Percentiles rank a stretch among this genome's conserved stretches.
phyloP scores from a whole-genome alignment of 2,797 vertebrate species.

The Luscinia luscinia region DNA sequence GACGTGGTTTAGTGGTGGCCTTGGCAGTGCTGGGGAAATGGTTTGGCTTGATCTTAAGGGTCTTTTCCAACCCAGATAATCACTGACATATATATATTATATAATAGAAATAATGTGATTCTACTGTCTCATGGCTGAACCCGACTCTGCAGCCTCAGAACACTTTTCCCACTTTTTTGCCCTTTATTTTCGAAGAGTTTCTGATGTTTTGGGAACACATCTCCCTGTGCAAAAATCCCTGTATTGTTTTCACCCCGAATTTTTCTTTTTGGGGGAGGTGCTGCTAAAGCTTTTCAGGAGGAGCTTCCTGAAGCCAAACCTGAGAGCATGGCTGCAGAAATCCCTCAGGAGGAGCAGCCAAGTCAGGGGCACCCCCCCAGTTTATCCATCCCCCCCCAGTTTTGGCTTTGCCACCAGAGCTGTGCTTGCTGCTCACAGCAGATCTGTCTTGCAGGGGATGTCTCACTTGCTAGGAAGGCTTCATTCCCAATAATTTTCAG shows the following conservation, averaged over 20 bases:
- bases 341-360: background rate
- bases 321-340: background rate
- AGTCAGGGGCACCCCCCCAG: background rate
- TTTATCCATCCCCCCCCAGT: background rate
- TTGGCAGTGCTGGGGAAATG: background rate
- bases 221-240: background rate
- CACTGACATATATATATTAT: background rate
- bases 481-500: constrained; percentile 70
- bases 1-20: background rate
- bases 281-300: background rate
- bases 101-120: background rate
- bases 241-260: fast-evolving
- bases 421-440: background rate
- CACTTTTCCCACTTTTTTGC: background rate
- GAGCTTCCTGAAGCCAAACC: background rate
- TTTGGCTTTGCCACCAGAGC: background rate
- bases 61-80: background rate
- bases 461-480: constrained; percentile 48
- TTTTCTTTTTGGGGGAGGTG: background rate
- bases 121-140: background rate
- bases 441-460: constrained; percentile 53
- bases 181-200: background rate
- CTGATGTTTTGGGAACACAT: background rate
- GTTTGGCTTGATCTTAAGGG: background rate
- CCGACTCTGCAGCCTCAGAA: background rate